These are phyloP conservation scores for Clarias macrocephalus DNA, from an alignment of 2,113 vertebrate species.

Conservation along the genomic window DNA sequence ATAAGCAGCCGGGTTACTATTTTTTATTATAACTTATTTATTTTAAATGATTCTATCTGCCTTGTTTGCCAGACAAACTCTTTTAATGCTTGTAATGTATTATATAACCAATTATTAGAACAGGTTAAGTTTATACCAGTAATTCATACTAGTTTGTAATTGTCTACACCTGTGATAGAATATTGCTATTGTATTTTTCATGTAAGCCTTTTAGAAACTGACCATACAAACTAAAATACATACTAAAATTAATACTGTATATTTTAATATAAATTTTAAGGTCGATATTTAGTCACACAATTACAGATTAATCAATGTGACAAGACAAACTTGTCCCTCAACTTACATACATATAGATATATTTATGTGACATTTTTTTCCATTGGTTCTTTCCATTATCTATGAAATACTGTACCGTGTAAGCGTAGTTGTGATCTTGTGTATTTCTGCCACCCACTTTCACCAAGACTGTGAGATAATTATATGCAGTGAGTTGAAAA, in stretches of 20 bases:
- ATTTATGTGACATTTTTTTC: background rate
- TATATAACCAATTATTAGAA: background rate
- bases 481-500: background rate
- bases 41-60: background rate
- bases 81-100: background rate
- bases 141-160: conserved; percentile 28
- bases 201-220: conserved; percentile 24
- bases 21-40: background rate
- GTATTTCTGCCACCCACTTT: background rate
- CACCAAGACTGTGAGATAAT: background rate
- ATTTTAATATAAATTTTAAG: background rate
- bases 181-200: conserved; percentile 31
- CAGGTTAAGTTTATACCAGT: background rate
- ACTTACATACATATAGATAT: background rate
- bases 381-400: background rate
- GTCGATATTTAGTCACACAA: background rate
- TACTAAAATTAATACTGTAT: background rate
- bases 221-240: background rate
- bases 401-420: background rate
- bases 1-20: background rate
- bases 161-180: conserved; percentile 13
- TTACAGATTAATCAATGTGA: background rate
- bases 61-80: background rate
- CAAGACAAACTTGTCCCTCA: background rate
- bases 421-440: background rate